Evolutionary conservation across 2,888 invertebrate genomes (phyloP).

Genomic region (Rugalucina vietnamica): DNA sequence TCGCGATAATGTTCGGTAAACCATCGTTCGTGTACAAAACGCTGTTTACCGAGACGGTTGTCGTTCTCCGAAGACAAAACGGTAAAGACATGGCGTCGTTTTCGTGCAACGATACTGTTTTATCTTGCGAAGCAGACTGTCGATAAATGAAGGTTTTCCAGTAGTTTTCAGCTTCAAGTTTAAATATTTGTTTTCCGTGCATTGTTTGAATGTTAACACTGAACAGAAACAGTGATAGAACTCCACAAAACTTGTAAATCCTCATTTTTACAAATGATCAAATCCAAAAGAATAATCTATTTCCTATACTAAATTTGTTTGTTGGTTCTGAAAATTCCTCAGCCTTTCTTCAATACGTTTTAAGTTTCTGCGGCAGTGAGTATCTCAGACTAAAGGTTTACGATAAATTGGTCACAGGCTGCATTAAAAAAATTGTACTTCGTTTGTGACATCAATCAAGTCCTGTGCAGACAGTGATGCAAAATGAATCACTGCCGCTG

Average conservation of each 20-base stretch:
- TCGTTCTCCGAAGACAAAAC: slow-evolving; percentile 39
- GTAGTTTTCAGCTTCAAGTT: slow-evolving; percentile 48
- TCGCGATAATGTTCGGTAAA: slow-evolving; percentile 19
- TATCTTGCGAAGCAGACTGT: slow-evolving; percentile 44
- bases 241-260: not conserved
- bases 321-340: too few species aligned
- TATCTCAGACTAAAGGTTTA: too few species aligned
- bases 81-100: slow-evolving; percentile 39
- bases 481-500: too few species aligned
- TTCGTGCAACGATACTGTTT: slow-evolving; percentile 39
- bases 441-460: too few species aligned
- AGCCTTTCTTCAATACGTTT: too few species aligned
- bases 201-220: not conserved
- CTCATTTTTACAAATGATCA: too few species aligned
- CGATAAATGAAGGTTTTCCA: slow-evolving; percentile 43
- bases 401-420: too few species aligned
- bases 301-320: too few species aligned
- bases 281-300: too few species aligned
- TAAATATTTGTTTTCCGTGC: slow-evolving; percentile 28
- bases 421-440: too few species aligned
- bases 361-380: too few species aligned
- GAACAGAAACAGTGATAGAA: not conserved
- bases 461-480: too few species aligned
- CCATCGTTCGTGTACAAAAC: slow-evolving; percentile 49
- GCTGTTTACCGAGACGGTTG: slow-evolving; percentile 29